phyloP scores from a whole-genome alignment of 2,888 invertebrate genomes.

The Xestia sexstrigata region DNA sequence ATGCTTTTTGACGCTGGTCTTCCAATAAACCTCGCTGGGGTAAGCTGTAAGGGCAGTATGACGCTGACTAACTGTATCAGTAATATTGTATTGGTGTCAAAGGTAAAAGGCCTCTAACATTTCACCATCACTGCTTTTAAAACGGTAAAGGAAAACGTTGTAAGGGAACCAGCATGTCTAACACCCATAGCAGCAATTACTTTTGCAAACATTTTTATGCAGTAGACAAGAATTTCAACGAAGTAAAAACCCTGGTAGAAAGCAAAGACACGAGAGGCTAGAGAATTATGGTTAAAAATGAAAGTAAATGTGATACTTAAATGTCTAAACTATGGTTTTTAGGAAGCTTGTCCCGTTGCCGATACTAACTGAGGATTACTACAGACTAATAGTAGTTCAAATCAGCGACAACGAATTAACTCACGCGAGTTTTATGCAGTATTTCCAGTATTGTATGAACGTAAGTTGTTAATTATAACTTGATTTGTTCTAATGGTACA shows the following conservation, averaged over 20 bases:
- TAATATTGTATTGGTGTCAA: neutral
- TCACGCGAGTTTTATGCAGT: conserved; percentile 26
- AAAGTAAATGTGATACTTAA: neutral
- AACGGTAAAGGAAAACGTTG: too few relatives aligned
- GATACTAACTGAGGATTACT: conserved; percentile 65
- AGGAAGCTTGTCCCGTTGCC: conserved; percentile 63
- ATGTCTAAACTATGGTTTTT: conserved; percentile 20
- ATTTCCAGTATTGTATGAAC: conserved; percentile 38
- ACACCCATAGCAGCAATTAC: too few relatives aligned
- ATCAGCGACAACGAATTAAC: conserved; percentile 37
- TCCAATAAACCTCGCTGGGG: too few relatives aligned
- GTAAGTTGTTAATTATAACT: conserved; percentile 55
- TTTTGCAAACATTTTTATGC: too few relatives aligned
- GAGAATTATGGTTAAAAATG: neutral
- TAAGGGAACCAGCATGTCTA: too few relatives aligned
- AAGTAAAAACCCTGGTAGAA: too few relatives aligned
- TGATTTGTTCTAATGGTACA: neutral
- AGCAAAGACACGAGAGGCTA: too few relatives aligned
- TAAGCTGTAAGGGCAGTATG: too few relatives aligned
- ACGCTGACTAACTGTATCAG: neutral
- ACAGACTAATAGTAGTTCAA: conserved; percentile 57
- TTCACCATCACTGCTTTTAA: neutral
- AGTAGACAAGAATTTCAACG: too few relatives aligned
- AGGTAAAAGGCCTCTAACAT: neutral
- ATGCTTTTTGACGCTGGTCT: too few relatives aligned